Base-by-base conservation (phyloP, 2,797 vertebrate species). In the Podarcis lilfordi region DNA sequence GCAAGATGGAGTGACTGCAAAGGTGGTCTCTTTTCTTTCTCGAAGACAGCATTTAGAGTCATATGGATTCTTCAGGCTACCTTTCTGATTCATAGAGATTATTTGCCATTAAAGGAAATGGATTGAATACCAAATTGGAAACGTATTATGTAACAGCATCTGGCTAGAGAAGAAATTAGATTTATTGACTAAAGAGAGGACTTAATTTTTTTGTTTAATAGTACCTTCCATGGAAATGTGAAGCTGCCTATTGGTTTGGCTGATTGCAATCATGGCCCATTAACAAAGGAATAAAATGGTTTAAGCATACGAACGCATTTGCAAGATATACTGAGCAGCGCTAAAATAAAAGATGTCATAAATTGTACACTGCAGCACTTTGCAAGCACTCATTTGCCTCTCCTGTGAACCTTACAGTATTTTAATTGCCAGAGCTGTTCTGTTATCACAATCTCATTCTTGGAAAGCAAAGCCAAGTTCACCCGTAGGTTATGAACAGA, bases 241-340 rank as follows among this genome's bases (percentile, higher is more conserved):
- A 87, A 82, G 29, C 66, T 94, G 80, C 91, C 85, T 90, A n/a
- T 80, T 88, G 84, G 81, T 27, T 86, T 66, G 80, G 7, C 72
- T 88, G 85, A 92, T 94, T 91, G 86, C 80, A 92, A 89, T 93
- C 92, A 85, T 0, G 0, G 76, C 75, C 86, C 87, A 93, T 94
- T 93, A 92, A 92, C 91, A 90, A 82, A 92, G 87, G 77, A 92
- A 92, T 94, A 94, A 94, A 92, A 84, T 68, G 85, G 25, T 78
- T 92, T 86, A 91, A 93, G 89, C 85, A 79, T 91, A 94, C 87
- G 89, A 95, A 95, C 91, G 85, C 80, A 93, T 90, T 94, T 95
- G 93, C 29, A 94, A 92, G 66, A 90, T 91, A 90, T 89, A 92
- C 71, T 68, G 83, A 89, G 72, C 59, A 59, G 64, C 40, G 77